Conservation (phyloP, 2,888 invertebrate species). For the Tetranychus piercei region DNA sequence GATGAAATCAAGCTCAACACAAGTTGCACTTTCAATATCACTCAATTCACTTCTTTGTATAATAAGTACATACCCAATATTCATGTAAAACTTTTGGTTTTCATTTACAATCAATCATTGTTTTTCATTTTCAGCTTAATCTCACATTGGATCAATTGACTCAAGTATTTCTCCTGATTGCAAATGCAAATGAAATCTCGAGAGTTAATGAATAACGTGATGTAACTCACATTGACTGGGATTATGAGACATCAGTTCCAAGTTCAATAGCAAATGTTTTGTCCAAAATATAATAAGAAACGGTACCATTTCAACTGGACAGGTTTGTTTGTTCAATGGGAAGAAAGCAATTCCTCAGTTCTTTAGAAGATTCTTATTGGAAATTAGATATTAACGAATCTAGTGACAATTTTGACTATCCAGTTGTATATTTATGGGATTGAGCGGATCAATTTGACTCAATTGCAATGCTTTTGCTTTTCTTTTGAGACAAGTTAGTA, state of each 20-base stretch:
- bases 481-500: too few species aligned
- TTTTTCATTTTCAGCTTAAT: constrained; percentile 38
- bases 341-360: constrained; percentile 57
- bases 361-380: too few species aligned
- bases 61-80: constrained; percentile 42
- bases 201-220: constrained; percentile 72
- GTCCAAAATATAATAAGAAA: too few species aligned
- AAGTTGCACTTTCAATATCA: constrained; percentile 72
- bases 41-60: constrained; percentile 87
- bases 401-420: too few species aligned
- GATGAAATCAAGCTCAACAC: constrained; percentile 56
- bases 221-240: constrained; percentile 55
- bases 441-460: too few species aligned
- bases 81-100: neutral
- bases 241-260: constrained; percentile 27
- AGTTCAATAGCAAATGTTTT: neutral
- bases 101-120: too few species aligned
- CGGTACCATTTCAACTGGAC: neutral
- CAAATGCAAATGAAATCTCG: constrained; percentile 75
- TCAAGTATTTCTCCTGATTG: constrained; percentile 77
- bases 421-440: too few species aligned
- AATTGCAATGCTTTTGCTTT: too few species aligned
- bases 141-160: constrained; percentile 63
- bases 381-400: too few species aligned
- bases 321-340: constrained; percentile 42